Base-by-base conservation (phyloP, 2,113 vertebrate genomes). In the Protomyctophum bolini region DNA sequence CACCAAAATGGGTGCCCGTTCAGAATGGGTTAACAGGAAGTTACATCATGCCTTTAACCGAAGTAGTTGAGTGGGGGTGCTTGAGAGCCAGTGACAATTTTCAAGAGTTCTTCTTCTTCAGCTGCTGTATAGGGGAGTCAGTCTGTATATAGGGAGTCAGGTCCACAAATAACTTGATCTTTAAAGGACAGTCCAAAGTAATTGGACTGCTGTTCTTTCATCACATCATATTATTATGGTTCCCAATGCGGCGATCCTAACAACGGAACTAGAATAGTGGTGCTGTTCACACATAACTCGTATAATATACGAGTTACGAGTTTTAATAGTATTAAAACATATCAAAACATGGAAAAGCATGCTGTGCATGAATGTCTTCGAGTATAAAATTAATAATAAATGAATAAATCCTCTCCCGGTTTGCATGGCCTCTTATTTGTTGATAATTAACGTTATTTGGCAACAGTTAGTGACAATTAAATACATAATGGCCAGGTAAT, bases 401-500 rank as follows among this genome's bases (percentile, higher is more conserved):
- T 14, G 15, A 58, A 48, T 29, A 21, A 63, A 8, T 33, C 51
- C 12, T 8, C 7, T 63, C 67, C 15, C 61, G 59, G 58, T 81
- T 73, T 68, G 63, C 71, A 68, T 68, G 70, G 49, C 76, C 56
- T 70, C 58, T 84, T 79, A 79, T 87, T 82, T 76, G 59, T 55
- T 57, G 46, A 68, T 87, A 85, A 87, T 86, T 80, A 81, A 83
- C 83, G 59, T 78, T 73, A 79, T 68, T 78, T 83, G 60, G 76
- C 70, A 73, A 79, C 78, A 85, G 90, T 87, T 87, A 86, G 70
- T 61, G 72, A 79, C 55, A 85, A 86, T 88, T 86, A 87, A 76
- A 81, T 81, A 14, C 60, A 15, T 84, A 90, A 87, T 85, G 71
- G 68, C 72, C 67, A 81, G 72, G 70, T 86, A 84, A 88, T 85